phyloP scores from a whole-genome alignment of 2,797 vertebrate species.

The Petrocephalus schoutedeni region DNA sequence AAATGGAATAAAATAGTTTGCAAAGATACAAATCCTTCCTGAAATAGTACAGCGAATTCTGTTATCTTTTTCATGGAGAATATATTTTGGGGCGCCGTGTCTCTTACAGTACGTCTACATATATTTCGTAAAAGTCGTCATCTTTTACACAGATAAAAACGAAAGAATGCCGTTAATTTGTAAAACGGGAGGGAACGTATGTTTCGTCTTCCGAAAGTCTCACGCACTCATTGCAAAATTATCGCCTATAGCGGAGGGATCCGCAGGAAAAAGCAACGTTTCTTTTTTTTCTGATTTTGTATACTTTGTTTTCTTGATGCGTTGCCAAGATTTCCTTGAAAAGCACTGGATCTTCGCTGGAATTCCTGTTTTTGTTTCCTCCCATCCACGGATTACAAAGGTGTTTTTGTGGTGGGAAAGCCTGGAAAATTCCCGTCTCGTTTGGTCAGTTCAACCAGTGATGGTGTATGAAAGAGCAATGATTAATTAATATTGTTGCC shows the following conservation, averaged over 20 bases:
- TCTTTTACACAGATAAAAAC: background rate
- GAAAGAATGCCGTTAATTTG: background rate
- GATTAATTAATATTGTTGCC: conserved; percentile 58
- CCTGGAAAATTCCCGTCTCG: conserved; percentile 23
- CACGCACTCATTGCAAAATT: background rate
- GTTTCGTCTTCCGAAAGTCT: conserved; percentile 6
- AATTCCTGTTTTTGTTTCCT: conserved; percentile 26
- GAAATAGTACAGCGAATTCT: background rate
- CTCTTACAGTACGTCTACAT: background rate
- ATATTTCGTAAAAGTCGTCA: background rate
- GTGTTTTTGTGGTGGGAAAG: conserved; percentile 20
- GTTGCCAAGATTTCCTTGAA: conserved; percentile 21
- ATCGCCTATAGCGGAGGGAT: background rate
- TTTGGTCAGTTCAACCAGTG: conserved; percentile 29
- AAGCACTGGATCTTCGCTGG: conserved; percentile 15
- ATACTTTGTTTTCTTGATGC: background rate
- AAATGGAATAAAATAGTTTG: background rate
- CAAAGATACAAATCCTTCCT: background rate
- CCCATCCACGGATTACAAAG: conserved; percentile 16
- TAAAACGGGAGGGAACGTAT: background rate
- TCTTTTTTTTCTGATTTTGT: conserved; percentile 8
- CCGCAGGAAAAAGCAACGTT: background rate
- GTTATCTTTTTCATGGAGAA: background rate
- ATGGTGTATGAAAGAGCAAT: conserved; percentile 34
- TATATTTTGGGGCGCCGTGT: background rate